Base-by-base conservation (phyloP, 2,113 vertebrate genomes). In the Orthonyx spaldingii region DNA sequence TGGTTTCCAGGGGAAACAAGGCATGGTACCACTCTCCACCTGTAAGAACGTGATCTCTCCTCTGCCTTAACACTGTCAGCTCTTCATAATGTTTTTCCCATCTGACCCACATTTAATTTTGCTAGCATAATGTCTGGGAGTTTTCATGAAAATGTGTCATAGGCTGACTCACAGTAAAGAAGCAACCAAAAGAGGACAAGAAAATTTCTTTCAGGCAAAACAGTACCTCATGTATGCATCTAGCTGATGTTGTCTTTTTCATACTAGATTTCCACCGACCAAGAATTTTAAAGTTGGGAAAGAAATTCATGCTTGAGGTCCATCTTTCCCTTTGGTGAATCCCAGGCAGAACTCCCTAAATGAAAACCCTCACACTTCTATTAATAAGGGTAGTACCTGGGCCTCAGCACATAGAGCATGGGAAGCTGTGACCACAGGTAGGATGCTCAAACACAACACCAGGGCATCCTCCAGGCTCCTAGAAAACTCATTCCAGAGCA, bases 91-190 rank as follows among this genome's bases (percentile, higher is more conserved):
- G 57, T 27, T 85, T 91, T 90, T 88, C 39, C 53, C 46, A 71
- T 93, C 71, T 95, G 95, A 95, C 82, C 94, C 57, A 87, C 70
- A 76, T 94, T 93, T 76, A 82, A 52, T 91, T 95, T 85, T 96
- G 61, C 77, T 71, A 75, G 70, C 74, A 37, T 26, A 44, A 70
- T 39, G 53, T 76, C 66, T 91, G 56, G 16, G 91, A 95, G 68
- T 84, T 94, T 80, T 77, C 14, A 13, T 87, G 90, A 93, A 93
- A 92, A 83, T 89, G 56, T 82, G 96, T 95, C 92, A 92, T 59
- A 60, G 44, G 28, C 79, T 97, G 95, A 96, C 87, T 94, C 92
- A 94, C 57, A 70, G 79, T 57, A 66, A 74, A 84, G 82, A 75
- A 94, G 55, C 2, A 1, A 90, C 55, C 66, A 85, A 78, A 94